Base-by-base conservation (phyloP, 2,888 invertebrate species). In the Drosophila limbata region DNA sequence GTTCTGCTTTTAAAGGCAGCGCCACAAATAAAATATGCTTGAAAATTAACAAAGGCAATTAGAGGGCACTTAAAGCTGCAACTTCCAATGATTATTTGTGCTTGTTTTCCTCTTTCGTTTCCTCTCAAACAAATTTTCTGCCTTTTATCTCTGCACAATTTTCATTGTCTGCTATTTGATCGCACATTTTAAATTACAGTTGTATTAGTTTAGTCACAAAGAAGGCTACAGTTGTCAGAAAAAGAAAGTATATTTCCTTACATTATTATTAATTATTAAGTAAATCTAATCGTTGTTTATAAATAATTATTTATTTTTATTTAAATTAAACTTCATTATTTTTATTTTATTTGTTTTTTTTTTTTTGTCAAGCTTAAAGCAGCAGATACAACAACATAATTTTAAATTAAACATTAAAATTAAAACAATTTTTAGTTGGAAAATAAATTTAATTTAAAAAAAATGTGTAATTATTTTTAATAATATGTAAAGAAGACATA, bases 41-140 rank as follows among this genome's bases (percentile, higher is more conserved):
- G 57, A 77, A 73, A 79, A 84, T 80, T 74, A 82, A 84, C 84
- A 82, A 72, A 53, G 79, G 81, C 86, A 84, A 86, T 84, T 84
- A 84, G 71, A 69, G 37, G 59, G 66, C 74, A 74, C 81, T 81
- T 81, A 62, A 77, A 79, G 79, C 63, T 45, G 68, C 52, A 61
- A 57, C 63, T 62, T 52, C 56, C 59, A 69, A 70, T 67, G 62
- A 68, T 74, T 73, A 62, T 75, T 81, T 72, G 47, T 10, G 37
- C 35, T 57, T 10, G 35, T 25, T 48, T 40, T 11, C 9, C 19
- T 44, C 25, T 28, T 28, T 11, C 21, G n/a, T 8, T 19, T n/a
- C 0, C 59, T 3, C 17, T 4, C 21, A 52, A 17, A 39, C 25
- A 21, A 10, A 37, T 9, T 1, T 6, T 13, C 8, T 48, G 13